A percentile compares a stretch with the other conserved stretches of the same genome.
Evolutionary conservation across 35 echinoderm and acorn worm genomes (phyloP).

Genomic region (Heliocidaris tuberculata): DNA sequence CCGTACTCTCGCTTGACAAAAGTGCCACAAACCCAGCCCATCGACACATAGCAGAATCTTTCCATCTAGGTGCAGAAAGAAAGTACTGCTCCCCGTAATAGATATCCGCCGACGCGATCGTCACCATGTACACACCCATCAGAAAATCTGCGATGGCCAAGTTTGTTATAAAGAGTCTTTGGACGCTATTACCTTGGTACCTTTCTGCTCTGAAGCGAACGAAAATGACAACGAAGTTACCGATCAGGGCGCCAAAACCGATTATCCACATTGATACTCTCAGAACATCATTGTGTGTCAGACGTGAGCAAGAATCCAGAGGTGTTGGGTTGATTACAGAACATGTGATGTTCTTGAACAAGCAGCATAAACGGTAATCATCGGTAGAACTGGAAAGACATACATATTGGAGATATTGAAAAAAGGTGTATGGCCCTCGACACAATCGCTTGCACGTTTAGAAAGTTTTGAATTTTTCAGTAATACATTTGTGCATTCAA

Average conservation of each 20-base stretch:
- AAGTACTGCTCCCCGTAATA: constrained; percentile 67
- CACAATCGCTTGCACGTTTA: too few relatives aligned
- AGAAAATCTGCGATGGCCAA: constrained; percentile 71
- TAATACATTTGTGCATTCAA: too few relatives aligned
- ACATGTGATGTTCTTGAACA: constrained; percentile 14
- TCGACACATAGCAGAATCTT: constrained; percentile 45
- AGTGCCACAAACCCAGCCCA: constrained; percentile 62
- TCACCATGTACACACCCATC: constrained; percentile 75
- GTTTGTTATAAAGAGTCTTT: constrained; percentile 64
- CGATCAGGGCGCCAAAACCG: constrained; percentile 61
- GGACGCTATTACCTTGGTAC: constrained; percentile 2
- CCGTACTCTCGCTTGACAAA: constrained; percentile 67
- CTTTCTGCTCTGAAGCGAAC: constrained; percentile 40
- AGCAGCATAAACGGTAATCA: constrained; percentile 47
- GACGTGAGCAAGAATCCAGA: constrained; percentile 18
- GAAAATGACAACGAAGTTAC: constrained; percentile 67
- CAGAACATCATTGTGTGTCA: constrained; percentile 24
- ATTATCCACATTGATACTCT: constrained; percentile 62
- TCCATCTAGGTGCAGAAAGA: constrained; percentile 49
- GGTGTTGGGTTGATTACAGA: constrained; percentile 22
- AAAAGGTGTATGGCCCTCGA: not conserved
- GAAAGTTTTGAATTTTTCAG: too few relatives aligned
- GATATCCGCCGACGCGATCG: constrained; percentile 59
- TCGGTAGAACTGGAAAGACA: constrained; percentile 25
- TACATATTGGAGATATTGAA: not conserved